Percentiles rank a stretch among this genome's conserved stretches.
These are phyloP conservation scores for Selenia dentaria DNA, from an alignment of 2,888 invertebrate genomes.

Conservation along the genomic window DNA sequence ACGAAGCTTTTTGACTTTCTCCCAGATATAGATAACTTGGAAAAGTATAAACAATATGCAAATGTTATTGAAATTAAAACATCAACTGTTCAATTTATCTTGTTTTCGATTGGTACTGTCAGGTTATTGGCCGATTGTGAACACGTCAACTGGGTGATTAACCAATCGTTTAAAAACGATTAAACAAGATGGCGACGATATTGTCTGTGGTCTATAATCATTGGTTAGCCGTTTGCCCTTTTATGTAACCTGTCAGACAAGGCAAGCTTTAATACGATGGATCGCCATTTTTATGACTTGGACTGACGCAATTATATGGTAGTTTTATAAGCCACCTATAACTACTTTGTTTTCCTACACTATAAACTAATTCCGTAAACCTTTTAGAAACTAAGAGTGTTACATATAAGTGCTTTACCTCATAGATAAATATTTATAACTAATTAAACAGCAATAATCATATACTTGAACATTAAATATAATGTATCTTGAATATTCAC, in stretches of 20 bases:
- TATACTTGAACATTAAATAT: conserved; percentile 1
- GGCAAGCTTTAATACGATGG: conserved; percentile 17
- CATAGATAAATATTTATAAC: background rate
- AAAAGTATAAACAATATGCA: conserved; percentile 11
- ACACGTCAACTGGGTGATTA: conserved; percentile 7
- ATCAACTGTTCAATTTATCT: conserved; percentile 2
- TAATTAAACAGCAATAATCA: background rate
- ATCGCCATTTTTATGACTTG: conserved; percentile 16
- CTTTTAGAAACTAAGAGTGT: no score
- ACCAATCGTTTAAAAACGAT: conserved; percentile 13
- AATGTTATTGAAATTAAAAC: conserved; percentile 18
- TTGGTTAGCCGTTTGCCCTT: conserved; percentile 20
- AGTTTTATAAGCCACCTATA: conserved; percentile 7
- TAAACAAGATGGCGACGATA: conserved; percentile 17
- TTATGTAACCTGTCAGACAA: conserved; percentile 18
- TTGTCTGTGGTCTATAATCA: conserved; percentile 14
- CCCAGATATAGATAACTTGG: conserved; percentile 3
- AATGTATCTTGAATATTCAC: conserved; percentile 2
- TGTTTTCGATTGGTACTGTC: conserved; percentile 4
- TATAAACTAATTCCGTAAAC: conserved; percentile 1
- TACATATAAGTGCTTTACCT: no score
- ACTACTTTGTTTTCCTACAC: conserved; percentile 11
- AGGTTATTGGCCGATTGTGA: conserved; percentile 17
- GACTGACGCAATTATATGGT: conserved; percentile 10
- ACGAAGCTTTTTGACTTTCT: conserved; percentile 9